Conservation (phyloP, 1,140 invertebrate species). For the Aplysia californica region DNA sequence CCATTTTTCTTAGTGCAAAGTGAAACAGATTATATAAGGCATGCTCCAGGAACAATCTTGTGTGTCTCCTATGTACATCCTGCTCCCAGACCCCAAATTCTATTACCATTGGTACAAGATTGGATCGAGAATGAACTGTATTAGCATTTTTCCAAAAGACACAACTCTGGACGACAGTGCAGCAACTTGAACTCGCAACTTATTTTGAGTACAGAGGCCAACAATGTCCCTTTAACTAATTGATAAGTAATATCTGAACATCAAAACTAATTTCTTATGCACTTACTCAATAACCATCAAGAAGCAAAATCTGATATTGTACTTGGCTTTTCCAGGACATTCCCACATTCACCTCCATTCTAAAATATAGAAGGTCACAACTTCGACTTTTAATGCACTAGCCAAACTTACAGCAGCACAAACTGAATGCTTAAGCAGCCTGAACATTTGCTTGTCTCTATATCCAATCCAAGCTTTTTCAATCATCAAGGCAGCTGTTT, state of each 20-base stretch:
- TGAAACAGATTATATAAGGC: too few species aligned
- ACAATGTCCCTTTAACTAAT: too few species aligned
- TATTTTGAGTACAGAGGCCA: too few species aligned
- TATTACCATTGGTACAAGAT: too few species aligned
- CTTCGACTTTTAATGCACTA: not conserved
- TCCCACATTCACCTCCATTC: not conserved
- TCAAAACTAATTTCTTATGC: not conserved
- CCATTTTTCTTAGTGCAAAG: too few species aligned
- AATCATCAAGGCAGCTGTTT: constrained; percentile 58
- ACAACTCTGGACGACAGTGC: too few species aligned
- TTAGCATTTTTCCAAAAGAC: too few species aligned
- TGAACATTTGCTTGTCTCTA: constrained; percentile 65
- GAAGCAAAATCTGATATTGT: not conserved
- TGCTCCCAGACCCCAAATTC: too few species aligned
- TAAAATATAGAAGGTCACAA: not conserved
- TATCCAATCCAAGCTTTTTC: constrained; percentile 63
- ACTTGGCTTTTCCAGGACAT: not conserved
- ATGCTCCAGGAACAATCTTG: too few species aligned
- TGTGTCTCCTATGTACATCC: too few species aligned
- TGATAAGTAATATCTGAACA: not conserved
- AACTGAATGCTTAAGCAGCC: constrained; percentile 65
- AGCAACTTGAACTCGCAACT: too few species aligned
- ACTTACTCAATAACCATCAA: not conserved
- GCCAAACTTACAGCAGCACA: constrained; percentile 66
- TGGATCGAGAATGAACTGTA: too few species aligned